Base-by-base conservation (phyloP, 2,113 vertebrate species). In the Brienomyrus brachyistius region DNA sequence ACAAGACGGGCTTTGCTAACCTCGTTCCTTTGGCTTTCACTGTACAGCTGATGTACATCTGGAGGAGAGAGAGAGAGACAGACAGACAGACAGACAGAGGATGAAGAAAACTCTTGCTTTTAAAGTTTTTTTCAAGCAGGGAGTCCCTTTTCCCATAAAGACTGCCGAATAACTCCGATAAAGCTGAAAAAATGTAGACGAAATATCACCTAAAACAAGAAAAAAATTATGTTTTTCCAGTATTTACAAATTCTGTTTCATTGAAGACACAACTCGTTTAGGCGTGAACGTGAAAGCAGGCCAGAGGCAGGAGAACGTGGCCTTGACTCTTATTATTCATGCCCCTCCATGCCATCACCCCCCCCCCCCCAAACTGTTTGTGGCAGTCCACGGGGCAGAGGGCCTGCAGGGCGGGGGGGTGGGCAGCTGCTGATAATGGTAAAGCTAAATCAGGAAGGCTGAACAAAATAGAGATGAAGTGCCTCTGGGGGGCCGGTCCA, bases 31-130 rank as follows among this genome's bases (percentile, higher is more conserved):
- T 99, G 86, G 98, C 96, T 95, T 96, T 97, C 94, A 99, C 96
- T 1, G 98, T 98, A 93, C 95, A 97, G 54, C 98, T 99, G 94
- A 99, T 98, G 66, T 99, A 99, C 97, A 98, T 99, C 98, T 99
- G 95, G 88, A 95, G 95, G 3, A 89, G 21, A 92, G 43, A 86
- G 23, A 87, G 13, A 87, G 1, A 11, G 27, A 40, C 86, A 80
- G 21, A 50, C 2, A 86, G 90, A 77, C 4, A 54, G 17, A 88
- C 1, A 13, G 15, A 51, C 3, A 86, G 90, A 77, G 4, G 31
- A 77, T 77, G 11, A 35, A 11, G 31, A 19, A 66, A 51, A 85
- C 4, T 35, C 31, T 43, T 50, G 56, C 31, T 47, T 35, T 59
- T 59, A 7, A 50, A 19, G 82, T 66, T 8, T 15, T 45, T 45